Evolutionary conservation across 2,113 vertebrate species (phyloP).

Genomic region (Bothrops jararaca): DNA sequence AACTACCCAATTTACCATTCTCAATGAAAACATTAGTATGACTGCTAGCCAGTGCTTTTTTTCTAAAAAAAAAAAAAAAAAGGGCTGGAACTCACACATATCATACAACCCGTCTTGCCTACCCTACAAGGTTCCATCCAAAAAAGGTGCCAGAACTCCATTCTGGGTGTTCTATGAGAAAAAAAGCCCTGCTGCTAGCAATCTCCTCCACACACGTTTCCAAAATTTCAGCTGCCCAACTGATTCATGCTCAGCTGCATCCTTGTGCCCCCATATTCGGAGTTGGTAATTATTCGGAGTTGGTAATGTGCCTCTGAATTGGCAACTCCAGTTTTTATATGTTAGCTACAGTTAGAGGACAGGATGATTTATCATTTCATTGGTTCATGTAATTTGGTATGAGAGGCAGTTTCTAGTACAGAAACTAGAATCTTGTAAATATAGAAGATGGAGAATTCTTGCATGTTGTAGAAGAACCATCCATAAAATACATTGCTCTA

Average conservation of each 20-base stretch:
- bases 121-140: too few relatives aligned
- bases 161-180: too few relatives aligned
- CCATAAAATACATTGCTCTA: background rate
- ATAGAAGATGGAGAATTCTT: background rate
- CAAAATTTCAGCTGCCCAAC: background rate
- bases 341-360: background rate
- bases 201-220: background rate
- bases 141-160: too few relatives aligned
- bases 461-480: background rate
- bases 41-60: too few relatives aligned
- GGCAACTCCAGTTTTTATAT: background rate
- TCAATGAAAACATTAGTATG: background rate
- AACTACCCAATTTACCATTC: background rate
- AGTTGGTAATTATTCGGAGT: background rate
- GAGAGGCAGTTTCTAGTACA: background rate
- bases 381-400: background rate
- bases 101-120: too few relatives aligned
- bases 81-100: too few relatives aligned
- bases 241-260: background rate
- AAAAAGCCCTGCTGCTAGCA: background rate
- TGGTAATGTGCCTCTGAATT: background rate
- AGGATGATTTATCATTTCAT: background rate
- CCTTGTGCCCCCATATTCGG: background rate
- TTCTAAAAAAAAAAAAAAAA: too few relatives aligned
- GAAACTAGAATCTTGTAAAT: background rate